Evolutionary conservation across 2,888 invertebrate species (phyloP).

Genomic region (Euplexia lucipara): DNA sequence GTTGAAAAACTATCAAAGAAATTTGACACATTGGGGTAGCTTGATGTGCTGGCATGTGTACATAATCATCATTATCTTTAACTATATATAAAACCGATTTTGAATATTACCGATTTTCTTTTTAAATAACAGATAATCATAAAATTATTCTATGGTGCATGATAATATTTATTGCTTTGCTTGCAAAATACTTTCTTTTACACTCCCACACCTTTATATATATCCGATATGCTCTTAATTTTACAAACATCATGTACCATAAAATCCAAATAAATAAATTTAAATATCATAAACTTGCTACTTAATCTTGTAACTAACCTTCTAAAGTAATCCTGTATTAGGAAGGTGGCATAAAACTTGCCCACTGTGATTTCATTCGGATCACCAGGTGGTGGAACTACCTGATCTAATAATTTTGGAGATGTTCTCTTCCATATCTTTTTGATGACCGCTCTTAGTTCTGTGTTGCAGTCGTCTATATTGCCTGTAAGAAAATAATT

Average conservation of each 20-base stretch:
- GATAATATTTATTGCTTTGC: neutral
- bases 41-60: too few species aligned
- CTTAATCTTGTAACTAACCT: conserved; percentile 84
- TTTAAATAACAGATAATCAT: too few species aligned
- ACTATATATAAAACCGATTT: conserved; percentile 33
- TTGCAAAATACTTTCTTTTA: neutral
- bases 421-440: conserved; percentile 99
- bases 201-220: neutral
- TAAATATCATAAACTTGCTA: neutral
- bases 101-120: neutral
- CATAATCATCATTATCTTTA: neutral
- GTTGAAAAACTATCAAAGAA: too few species aligned
- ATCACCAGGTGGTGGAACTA: conserved; percentile 99
- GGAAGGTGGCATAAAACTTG: conserved; percentile 99
- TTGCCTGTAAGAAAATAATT: conserved; percentile 90
- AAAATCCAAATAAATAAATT: conserved; percentile 2
- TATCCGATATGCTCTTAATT: neutral
- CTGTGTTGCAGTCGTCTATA: conserved; percentile 98
- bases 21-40: too few species aligned
- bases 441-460: conserved; percentile 97
- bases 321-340: conserved; percentile 99
- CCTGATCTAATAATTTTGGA: conserved; percentile 98
- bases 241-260: conserved; percentile 21
- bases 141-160: conserved; percentile 9
- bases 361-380: conserved; percentile 99